Percentiles rank a stretch among this genome's conserved stretches.
Evolutionary conservation across 2,113 vertebrate species (phyloP).

Genomic region (Chloebia gouldiae): DNA sequence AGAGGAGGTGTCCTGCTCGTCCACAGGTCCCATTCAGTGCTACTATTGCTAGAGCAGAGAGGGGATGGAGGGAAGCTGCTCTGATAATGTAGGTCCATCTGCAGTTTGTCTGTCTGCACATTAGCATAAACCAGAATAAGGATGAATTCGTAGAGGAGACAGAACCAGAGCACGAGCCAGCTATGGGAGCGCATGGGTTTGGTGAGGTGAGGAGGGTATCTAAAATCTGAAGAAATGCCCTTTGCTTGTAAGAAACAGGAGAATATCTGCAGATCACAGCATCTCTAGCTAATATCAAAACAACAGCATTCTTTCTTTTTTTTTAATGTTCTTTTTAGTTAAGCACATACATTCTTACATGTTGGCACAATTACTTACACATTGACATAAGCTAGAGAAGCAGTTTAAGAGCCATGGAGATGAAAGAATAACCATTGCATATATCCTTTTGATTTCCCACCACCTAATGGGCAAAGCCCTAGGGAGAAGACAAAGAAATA

Average conservation of each 20-base stretch:
- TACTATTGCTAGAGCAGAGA: fast-evolving
- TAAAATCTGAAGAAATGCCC: neutral
- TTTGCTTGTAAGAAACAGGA: neutral
- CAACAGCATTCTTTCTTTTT: neutral
- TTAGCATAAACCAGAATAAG: neutral
- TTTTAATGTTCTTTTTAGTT: neutral
- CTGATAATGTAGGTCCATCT: neutral
- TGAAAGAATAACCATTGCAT: neutral
- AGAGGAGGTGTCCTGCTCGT: fast-evolving
- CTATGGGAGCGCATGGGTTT: fast-evolving
- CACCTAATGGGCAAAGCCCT: neutral
- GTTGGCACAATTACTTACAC: neutral
- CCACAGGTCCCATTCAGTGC: fast-evolving
- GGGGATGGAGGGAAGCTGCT: neutral
- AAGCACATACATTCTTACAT: neutral
- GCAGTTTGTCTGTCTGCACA: neutral
- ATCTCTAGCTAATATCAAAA: neutral
- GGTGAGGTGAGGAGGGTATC: neutral
- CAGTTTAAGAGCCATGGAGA: neutral
- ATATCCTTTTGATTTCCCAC: neutral
- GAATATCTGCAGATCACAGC: neutral
- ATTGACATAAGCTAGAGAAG: neutral
- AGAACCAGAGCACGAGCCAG: fast-evolving
- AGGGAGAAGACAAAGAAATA: slow-evolving; percentile 21
- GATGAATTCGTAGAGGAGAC: neutral